phyloP scores from a whole-genome alignment of 2,113 vertebrate genomes.

The Pantherophis guttatus region DNA sequence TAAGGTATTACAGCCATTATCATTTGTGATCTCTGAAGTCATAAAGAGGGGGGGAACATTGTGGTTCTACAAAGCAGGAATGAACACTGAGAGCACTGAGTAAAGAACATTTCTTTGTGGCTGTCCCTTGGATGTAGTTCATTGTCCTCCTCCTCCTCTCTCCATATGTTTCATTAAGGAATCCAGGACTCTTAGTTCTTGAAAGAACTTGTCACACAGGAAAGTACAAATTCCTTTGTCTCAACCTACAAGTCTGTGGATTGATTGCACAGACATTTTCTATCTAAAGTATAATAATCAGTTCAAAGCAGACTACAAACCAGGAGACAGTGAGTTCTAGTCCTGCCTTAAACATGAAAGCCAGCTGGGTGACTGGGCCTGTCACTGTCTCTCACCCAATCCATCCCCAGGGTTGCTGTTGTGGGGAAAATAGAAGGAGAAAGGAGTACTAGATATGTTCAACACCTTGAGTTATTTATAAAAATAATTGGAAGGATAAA shows the following conservation, averaged over 20 bases:
- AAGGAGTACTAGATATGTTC: too few species aligned
- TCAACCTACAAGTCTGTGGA: background rate
- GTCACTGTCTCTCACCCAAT: too few species aligned
- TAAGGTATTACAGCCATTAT: background rate
- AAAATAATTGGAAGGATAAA: too few species aligned
- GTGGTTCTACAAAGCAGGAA: background rate
- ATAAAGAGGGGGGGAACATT: background rate
- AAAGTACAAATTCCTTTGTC: background rate
- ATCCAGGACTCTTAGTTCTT: background rate
- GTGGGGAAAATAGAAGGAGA: too few species aligned
- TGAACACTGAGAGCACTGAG: background rate
- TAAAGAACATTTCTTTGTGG: background rate
- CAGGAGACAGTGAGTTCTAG: too few species aligned
- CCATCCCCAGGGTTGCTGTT: too few species aligned
- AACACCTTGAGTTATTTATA: too few species aligned
- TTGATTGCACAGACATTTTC: background rate
- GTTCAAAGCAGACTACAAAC: too few species aligned
- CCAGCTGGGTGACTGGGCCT: too few species aligned
- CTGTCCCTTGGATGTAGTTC: background rate
- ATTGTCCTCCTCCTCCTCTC: background rate
- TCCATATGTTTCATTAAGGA: background rate
- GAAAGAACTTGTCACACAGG: background rate
- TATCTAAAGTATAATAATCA: too few species aligned
- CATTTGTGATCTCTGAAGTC: background rate
- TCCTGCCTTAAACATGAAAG: too few species aligned